Evolutionary conservation across 2,888 invertebrate genomes (phyloP).

Genomic region (Drosophila putrida): DNA sequence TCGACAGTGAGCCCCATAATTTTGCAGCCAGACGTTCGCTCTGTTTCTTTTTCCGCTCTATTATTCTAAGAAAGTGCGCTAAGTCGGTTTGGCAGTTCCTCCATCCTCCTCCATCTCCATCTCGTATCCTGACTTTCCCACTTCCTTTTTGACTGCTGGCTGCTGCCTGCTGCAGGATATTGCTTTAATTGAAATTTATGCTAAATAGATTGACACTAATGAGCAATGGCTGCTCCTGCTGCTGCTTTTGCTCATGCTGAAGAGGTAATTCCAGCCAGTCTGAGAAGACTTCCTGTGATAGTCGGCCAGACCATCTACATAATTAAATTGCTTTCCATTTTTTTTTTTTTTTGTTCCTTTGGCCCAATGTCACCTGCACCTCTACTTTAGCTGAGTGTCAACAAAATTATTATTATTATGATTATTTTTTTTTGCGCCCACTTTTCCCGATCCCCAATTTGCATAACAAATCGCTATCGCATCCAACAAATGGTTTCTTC

Average conservation of each 20-base stretch:
- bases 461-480: slow-evolving; percentile 40
- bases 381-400: slow-evolving; percentile 44
- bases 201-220: slow-evolving; percentile 82
- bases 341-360: neutral
- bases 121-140: neutral
- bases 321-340: slow-evolving; percentile 69
- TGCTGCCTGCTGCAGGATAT: slow-evolving; percentile 74
- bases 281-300: slow-evolving; percentile 19
- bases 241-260: slow-evolving; percentile 16
- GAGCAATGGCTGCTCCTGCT: slow-evolving; percentile 69
- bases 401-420: slow-evolving; percentile 60
- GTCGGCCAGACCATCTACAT: slow-evolving; percentile 69
- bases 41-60: slow-evolving; percentile 45
- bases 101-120: slow-evolving; percentile 28
- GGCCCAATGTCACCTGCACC: slow-evolving; percentile 1
- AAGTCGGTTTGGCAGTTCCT: slow-evolving; percentile 52
- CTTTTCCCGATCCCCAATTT: slow-evolving; percentile 39
- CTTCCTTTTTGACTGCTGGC: slow-evolving; percentile 6
- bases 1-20: slow-evolving; percentile 57
- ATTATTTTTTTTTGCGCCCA: slow-evolving; percentile 13
- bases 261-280: slow-evolving; percentile 58
- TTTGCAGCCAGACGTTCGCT: slow-evolving; percentile 39
- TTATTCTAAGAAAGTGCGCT: slow-evolving; percentile 69
- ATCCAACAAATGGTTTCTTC: slow-evolving; percentile 66
- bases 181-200: slow-evolving; percentile 82